phyloP scores from a whole-genome alignment of 2,888 invertebrate genomes.

The Campaea margaritaria region DNA sequence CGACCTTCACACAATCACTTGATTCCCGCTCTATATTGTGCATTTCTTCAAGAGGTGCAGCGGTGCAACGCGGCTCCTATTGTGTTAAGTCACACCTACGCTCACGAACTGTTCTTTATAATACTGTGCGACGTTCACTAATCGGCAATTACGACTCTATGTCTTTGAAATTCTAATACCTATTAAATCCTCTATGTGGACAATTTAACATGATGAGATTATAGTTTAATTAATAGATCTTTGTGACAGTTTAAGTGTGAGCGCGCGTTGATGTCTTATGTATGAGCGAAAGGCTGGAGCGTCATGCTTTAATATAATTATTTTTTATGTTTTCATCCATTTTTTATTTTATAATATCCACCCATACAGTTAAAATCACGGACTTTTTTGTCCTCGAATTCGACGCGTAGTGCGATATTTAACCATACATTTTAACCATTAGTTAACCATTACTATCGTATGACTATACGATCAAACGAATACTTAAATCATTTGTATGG shows the following conservation, averaged over 20 bases:
- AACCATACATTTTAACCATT: no score
- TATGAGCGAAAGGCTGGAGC: background rate
- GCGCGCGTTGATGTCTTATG: slow-evolving; percentile 25
- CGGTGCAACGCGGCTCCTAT: slow-evolving; percentile 20
- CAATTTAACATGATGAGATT: slow-evolving; percentile 2
- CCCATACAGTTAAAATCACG: background rate
- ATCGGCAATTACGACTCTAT: slow-evolving; percentile 15
- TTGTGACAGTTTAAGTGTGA: background rate
- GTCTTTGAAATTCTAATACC: slow-evolving; percentile 16
- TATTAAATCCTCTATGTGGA: slow-evolving; percentile 3
- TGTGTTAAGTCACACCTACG: slow-evolving; percentile 7
- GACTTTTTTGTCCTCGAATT: background rate
- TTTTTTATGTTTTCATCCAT: no score
- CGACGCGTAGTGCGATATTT: no score
- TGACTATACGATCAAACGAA: no score
- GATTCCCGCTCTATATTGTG: slow-evolving; percentile 59
- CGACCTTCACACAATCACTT: slow-evolving; percentile 63
- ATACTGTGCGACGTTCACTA: slow-evolving; percentile 19
- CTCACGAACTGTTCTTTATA: slow-evolving; percentile 20
- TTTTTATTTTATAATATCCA: background rate
- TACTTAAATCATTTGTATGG: no score
- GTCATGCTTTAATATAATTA: no score
- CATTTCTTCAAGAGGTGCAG: slow-evolving; percentile 46
- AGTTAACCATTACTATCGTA: no score
- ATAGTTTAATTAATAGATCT: slow-evolving; percentile 7